Evolutionary conservation across 2,888 invertebrate species (phyloP).

Genomic region (Apeira syringaria): DNA sequence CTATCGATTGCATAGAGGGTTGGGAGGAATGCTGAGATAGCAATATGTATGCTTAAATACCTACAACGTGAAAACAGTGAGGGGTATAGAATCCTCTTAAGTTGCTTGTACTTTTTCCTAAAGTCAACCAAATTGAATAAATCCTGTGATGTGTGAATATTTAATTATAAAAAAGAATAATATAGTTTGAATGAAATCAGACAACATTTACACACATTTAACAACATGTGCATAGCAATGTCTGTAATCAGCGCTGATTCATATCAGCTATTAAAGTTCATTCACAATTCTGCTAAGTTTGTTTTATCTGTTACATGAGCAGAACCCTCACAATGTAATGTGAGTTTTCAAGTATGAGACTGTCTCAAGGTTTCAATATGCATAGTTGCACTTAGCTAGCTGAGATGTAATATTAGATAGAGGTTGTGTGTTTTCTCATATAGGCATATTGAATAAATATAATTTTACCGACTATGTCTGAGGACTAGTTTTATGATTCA

Average conservation of each 20-base stretch:
- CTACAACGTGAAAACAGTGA: too few species aligned
- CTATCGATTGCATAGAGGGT: too few species aligned
- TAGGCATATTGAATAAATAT: too few species aligned
- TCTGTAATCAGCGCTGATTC: slow-evolving; percentile 20
- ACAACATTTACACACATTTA: background rate
- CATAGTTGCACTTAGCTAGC: background rate
- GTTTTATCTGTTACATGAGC: slow-evolving; percentile 14
- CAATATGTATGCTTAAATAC: too few species aligned
- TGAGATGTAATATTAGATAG: background rate
- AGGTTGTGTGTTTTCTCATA: background rate
- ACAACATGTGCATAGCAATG: background rate
- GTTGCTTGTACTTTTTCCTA: too few species aligned
- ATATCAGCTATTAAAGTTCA: slow-evolving; percentile 32
- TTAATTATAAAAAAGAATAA: too few species aligned
- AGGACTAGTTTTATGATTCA: too few species aligned
- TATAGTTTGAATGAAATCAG: background rate
- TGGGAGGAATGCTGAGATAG: too few species aligned
- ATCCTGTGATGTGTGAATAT: too few species aligned
- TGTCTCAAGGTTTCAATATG: background rate
- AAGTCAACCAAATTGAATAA: too few species aligned
- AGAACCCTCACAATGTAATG: slow-evolving; percentile 1
- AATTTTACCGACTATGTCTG: too few species aligned
- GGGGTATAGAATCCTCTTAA: too few species aligned
- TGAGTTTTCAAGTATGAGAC: background rate
- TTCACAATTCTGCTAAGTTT: slow-evolving; percentile 32